Conservation (phyloP, 2,888 invertebrate genomes). For the Apotomis turbidana region DNA sequence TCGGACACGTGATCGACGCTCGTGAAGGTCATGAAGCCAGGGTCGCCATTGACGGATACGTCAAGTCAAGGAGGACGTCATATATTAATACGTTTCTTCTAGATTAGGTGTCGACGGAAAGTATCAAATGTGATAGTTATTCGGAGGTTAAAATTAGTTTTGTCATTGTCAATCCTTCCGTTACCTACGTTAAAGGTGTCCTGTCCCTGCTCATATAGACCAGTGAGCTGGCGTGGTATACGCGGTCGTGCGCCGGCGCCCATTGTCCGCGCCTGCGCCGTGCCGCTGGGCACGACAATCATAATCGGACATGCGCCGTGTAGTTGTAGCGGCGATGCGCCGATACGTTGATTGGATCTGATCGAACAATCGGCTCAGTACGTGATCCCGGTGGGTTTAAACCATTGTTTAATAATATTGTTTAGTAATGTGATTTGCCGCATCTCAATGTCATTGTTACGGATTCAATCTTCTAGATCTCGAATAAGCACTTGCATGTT, state of each 20-base stretch:
- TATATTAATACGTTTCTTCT: too few relatives aligned
- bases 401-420: not conserved
- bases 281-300: conserved; percentile 28
- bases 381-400: not conserved
- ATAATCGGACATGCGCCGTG: conserved; percentile 28
- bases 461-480: too few relatives aligned
- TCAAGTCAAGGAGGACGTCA: too few relatives aligned
- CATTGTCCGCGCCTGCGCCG: conserved; percentile 29
- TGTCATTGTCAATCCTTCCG: too few relatives aligned
- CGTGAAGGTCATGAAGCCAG: too few relatives aligned
- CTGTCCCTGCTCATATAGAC: not conserved
- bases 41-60: too few relatives aligned
- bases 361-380: not conserved
- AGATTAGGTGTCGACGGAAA: too few relatives aligned
- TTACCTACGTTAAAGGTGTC: too few relatives aligned
- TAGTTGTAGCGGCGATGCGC: conserved; percentile 14
- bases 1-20: too few relatives aligned
- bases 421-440: not conserved
- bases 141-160: too few relatives aligned
- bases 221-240: not conserved
- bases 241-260: conserved; percentile 27
- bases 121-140: too few relatives aligned
- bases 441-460: not conserved
- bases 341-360: conserved; percentile 2
- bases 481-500: too few relatives aligned